A percentile compares a stretch with the other conserved stretches of the same genome.
Evolutionary conservation across 1,140 invertebrate genomes (phyloP).

Genomic region (Lutraria rhynchaena): DNA sequence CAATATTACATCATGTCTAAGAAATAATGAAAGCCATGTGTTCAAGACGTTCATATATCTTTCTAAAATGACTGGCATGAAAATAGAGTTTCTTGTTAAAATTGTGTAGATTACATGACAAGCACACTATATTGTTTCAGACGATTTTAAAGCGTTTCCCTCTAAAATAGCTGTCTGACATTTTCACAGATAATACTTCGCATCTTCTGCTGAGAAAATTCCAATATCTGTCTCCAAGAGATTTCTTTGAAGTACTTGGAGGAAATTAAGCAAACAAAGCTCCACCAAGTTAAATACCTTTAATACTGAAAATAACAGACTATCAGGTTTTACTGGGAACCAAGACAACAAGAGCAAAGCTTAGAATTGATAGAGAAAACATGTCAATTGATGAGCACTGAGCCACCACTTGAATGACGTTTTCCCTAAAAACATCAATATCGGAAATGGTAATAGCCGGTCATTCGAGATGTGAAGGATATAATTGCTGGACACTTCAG

Average conservation of each 20-base stretch:
- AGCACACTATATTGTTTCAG: no score
- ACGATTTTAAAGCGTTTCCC: background rate
- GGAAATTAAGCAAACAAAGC: constrained; percentile 22
- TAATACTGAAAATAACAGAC: constrained; percentile 14
- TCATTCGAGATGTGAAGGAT: constrained; percentile 27
- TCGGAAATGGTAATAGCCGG: constrained; percentile 43
- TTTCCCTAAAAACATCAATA: constrained; percentile 9
- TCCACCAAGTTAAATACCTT: background rate
- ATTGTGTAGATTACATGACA: no score
- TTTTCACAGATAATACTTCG: background rate
- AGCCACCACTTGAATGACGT: background rate
- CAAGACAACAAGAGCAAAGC: background rate
- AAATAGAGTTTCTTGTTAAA: no score
- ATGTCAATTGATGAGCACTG: background rate
- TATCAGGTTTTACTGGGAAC: constrained; percentile 6
- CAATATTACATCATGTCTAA: no score
- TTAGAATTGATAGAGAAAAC: constrained; percentile 4
- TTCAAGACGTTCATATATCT: no score
- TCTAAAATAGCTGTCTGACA: constrained; percentile 12
- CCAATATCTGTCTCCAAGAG: constrained; percentile 18
- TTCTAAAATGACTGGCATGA: no score
- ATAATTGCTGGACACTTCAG: constrained; percentile 41
- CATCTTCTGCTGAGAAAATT: constrained; percentile 6
- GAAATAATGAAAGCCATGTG: no score
- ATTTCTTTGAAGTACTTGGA: constrained; percentile 15